Conservation (phyloP, 2,113 vertebrate genomes). For the Cyprinodon variegatus region DNA sequence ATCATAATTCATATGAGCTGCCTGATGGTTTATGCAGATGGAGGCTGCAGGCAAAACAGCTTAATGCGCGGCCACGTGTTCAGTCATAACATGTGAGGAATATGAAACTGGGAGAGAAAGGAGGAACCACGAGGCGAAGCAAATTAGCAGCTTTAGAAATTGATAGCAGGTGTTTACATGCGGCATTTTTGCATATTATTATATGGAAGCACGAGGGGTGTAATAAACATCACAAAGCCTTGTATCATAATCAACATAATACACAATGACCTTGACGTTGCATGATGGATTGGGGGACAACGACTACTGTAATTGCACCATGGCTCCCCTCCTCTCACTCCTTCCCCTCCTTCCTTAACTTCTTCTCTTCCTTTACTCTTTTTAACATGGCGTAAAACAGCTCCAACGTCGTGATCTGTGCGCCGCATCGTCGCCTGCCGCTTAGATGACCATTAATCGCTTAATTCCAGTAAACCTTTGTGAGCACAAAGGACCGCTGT, state of each 20-base stretch:
- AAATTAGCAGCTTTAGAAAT: constrained; percentile 71
- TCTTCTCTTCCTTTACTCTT: constrained; percentile 29
- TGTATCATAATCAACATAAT: constrained; percentile 64
- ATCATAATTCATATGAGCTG: constrained; percentile 51
- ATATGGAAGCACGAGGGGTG: constrained; percentile 21
- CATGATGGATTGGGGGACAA: constrained; percentile 76
- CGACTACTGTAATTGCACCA: constrained; percentile 79
- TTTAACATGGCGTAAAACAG: constrained; percentile 84
- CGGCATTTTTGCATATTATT: constrained; percentile 67
- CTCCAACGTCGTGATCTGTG: constrained; percentile 90
- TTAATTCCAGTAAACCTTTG: constrained; percentile 97
- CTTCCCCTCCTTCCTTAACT: constrained; percentile 17
- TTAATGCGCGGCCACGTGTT: constrained; percentile 48
- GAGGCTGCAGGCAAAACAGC: constrained; percentile 45
- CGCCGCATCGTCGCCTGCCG: constrained; percentile 89
- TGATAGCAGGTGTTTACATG: constrained; percentile 78
- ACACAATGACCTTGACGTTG: constrained; percentile 74
- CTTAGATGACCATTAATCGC: constrained; percentile 95
- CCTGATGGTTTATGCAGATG: constrained; percentile 67
- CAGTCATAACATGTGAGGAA: constrained; percentile 60
- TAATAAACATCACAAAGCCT: constrained; percentile 69
- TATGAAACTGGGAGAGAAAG: constrained; percentile 42
- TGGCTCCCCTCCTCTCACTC: constrained; percentile 6
- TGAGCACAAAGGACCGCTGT: constrained; percentile 95
- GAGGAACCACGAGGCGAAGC: constrained; percentile 36